Evolutionary conservation across 1,140 invertebrate species (phyloP), one percentile per base, ranked within the genome.

Genomic region (Hestina assimilis): DNA sequence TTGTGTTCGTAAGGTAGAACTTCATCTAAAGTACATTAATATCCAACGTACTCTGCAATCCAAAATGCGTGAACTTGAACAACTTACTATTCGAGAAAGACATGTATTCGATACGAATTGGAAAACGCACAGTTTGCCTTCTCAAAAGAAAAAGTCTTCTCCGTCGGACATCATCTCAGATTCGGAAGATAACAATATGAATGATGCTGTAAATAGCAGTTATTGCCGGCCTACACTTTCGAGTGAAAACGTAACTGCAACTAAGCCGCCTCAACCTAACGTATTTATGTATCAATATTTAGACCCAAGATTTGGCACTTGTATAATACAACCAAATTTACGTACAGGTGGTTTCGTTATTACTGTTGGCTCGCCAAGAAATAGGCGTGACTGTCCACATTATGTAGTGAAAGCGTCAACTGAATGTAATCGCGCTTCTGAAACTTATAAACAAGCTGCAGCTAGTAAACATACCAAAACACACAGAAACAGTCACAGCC

Each of bases 11-110:
- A 98, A 98, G 92, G 96, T 95, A 14, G 95, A 96, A 75, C 90
- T 97, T 2, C 96, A 97, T 73, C 96, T 97, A 91, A 92, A 96
- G 33, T 97, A 97, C 68, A 95, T 97, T 35, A 94, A 97, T 62
- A 89, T 97, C 4, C 96, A 97, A 87, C 92, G 94, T 61, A 90
- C 95, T 19, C 87, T 98, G 4, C 95, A 97, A 79, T 92, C 92
- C n/a, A 96, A 97, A 80, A 92, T 96, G 88, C 91, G 92, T 38
- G 96, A 98, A 89, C 81, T 97, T 23, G 95, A 97, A 72, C 91
- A 94, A 46, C 88, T 98, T 2, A 95, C 94, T 70, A 89, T 96
- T 19, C 91, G 95, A 28, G 96, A 98, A 83, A 91, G 94, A 51
- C 94, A 96, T 71, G 89, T 97, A 15, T 89, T 95, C 4, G 93